phyloP scores from a whole-genome alignment of 2,797 vertebrate genomes.

The Schizopygopsis malacanthus region DNA sequence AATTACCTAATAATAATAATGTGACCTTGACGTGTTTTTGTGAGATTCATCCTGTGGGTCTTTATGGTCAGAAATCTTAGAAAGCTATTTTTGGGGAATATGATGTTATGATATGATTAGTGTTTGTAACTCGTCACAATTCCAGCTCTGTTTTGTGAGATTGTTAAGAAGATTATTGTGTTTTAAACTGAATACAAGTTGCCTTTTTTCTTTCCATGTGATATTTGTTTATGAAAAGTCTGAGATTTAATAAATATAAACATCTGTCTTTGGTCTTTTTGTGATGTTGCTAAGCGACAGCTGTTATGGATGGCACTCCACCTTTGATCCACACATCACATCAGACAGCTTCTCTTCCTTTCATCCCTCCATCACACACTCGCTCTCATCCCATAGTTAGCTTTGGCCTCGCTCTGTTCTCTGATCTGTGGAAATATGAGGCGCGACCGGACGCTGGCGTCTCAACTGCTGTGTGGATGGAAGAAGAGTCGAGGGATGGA shows the following conservation, averaged over 20 bases:
- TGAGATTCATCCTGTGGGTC: background rate
- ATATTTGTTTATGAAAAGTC: background rate
- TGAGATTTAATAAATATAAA: conserved; percentile 17
- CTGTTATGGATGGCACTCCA: conserved; percentile 42
- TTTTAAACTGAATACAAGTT: background rate
- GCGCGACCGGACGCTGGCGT: background rate
- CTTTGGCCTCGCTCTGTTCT: conserved; percentile 2
- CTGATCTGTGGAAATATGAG: conserved; percentile 26
- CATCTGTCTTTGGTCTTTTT: conserved; percentile 33
- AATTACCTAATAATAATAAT: background rate
- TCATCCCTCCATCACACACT: conserved; percentile 24
- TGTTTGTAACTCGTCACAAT: background rate
- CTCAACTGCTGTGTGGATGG: background rate
- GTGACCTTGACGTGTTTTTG: background rate
- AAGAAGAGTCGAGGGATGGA: background rate
- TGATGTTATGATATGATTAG: background rate
- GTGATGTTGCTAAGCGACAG: conserved; percentile 42
- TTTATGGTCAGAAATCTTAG: background rate
- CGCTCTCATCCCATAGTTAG: conserved; percentile 6
- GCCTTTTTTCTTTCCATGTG: conserved; percentile 18
- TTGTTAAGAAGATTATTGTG: background rate
- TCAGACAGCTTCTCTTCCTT: conserved; percentile 34
- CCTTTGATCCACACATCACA: conserved; percentile 51
- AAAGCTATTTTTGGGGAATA: background rate
- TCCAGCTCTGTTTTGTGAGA: background rate